Evolutionary conservation across 2,888 invertebrate species (phyloP), one percentile per base, ranked within the genome.

Genomic region (Melipona beecheii): DNA sequence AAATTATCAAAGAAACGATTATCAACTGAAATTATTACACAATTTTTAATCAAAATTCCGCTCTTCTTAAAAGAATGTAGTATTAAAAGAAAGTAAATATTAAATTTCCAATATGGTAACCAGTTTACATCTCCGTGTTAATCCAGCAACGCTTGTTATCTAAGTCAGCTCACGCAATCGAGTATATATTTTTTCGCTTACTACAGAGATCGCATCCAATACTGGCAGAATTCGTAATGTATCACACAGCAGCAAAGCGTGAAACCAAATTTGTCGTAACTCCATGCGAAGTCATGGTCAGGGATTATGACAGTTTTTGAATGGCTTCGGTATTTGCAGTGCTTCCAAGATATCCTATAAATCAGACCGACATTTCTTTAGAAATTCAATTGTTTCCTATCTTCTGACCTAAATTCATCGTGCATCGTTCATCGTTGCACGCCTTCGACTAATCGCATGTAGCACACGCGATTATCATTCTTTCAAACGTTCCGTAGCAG

Each of bases 281-380:
- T 21, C 31, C 3, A 52, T 62, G 43, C 43, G 78, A 80, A 86
- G 89, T 88, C 91, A 92, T 49, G 91, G 91, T 84, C 87, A 88
- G 50, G 79, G 87, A 84, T 86, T 87, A 86, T 50, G n/a, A 31
- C 65, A 69, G 75, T 80, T 85, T 58, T 66, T 80, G 78, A 86
- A 88, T 78, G 92, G 92, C 91, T 91, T 91, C 90, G 75, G 79
- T 80, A 27, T 81, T 87, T 90, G 88, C 65, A 74, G 90, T 91
- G 92, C 91, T 92, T 92, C 92, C 65, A 76, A 43, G 64, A 74
- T 75, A 83, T 52, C 77, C 87, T 92, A 92, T 91, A 92, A 91
- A 91, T 89, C 76, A 24, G 24, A 27, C 15, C 62, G 19, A 43
- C 11, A 60, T 75, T 64, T 70, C 66, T 56, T 50, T 64, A 19